A percentile compares a stretch with the other conserved stretches of the same genome.
Conservation (phyloP, 2,113 vertebrate genomes). For the chimpanzee (Pan troglodytes) region DNA sequence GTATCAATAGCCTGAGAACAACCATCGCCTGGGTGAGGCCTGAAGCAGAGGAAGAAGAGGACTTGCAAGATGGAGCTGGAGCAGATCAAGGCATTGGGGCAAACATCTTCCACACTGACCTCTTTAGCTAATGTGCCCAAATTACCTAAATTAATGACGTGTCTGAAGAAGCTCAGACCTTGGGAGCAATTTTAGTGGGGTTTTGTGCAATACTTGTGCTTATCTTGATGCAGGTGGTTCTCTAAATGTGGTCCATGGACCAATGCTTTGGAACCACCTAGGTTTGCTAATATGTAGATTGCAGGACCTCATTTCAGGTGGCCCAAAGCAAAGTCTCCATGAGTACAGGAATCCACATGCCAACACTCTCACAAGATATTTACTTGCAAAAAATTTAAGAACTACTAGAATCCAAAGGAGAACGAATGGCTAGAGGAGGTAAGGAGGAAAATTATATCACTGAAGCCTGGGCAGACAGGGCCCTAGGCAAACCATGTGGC, state of each 20-base stretch:
- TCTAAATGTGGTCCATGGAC: background rate
- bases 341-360: background rate
- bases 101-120: background rate
- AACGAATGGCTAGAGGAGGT: too few relatives aligned
- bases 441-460: background rate
- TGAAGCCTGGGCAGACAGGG: background rate
- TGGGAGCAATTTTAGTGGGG: background rate
- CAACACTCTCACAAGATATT: background rate
- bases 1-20: background rate
- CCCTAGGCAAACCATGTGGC: fast-evolving
- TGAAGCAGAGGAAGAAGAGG: background rate
- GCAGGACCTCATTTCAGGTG: background rate
- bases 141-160: too few relatives aligned
- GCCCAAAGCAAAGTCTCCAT: background rate
- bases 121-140: background rate
- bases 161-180: background rate
- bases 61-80: background rate
- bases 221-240: background rate
- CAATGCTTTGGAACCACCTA: background rate
- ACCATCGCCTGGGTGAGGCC: background rate
- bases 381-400: background rate
- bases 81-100: too few relatives aligned
- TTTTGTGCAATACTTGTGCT: background rate
- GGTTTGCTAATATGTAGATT: background rate
- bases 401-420: too few relatives aligned